Base-by-base conservation (phyloP, 2,888 invertebrate genomes). In the Cosmorhoe ocellata region DNA sequence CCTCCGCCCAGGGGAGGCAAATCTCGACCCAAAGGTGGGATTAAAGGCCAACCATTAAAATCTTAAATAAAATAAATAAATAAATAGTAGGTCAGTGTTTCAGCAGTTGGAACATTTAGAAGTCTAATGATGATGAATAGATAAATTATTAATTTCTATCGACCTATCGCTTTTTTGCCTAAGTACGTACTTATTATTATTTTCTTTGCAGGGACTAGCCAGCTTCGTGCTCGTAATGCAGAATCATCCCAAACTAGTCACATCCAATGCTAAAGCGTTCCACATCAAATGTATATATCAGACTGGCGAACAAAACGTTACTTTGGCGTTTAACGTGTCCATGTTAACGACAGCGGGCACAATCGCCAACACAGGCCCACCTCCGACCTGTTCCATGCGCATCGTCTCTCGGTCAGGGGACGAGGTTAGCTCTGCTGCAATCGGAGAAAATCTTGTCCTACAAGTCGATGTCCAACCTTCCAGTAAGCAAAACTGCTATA, bases 281-380 rank as follows among this genome's bases (percentile, higher is more conserved):
- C 97, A 98, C 83, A 97, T 99, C 59, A 97, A 97, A 79, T 98
- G 98, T 79, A 95, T 97, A 47, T 98, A 98, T 79, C 96, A 97
- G 81, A 97, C 97, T 0, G 97, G 97, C 54, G 97, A 97, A 79
- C 96, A 97, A 80, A 97, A 96, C 64, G 96, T 98, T 0, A 97
- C 96, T 0, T 90, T 97, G 28, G 98, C 98, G 32, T 97, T 98
- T 81, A 98, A 98, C 78, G 98, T 98, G 6, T 97, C 97, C 7
- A 98, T 98, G 97, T 83, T 98, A 61, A 98, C 98, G 0, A 98
- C 98, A 0, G 97, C 97, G 0, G 98, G 98, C 44, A 98, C 98
- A 0, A 98, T 98, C 57, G 97, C 97, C 32, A 98, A 98, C 74
- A 98, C 97, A 0, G 98, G 98, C 40, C 98, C 98, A 22, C 97